phyloP scores from a whole-genome alignment of 2,888 invertebrate species.

The Napeogenes sylphis region DNA sequence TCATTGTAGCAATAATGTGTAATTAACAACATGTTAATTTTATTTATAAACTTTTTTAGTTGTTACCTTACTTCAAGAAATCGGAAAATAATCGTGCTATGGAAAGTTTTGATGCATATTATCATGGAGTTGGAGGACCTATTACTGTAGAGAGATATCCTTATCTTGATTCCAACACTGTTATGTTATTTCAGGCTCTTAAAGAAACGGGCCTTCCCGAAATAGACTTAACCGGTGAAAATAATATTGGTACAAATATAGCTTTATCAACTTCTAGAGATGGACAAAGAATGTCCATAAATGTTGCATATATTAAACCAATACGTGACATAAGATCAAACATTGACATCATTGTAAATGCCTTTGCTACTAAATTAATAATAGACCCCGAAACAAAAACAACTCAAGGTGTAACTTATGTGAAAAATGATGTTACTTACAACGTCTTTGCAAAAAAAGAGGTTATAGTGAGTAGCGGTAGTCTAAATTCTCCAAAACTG shows the following conservation, averaged over 20 bases:
- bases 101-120: constrained; percentile 68
- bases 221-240: constrained; percentile 77
- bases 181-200: constrained; percentile 77
- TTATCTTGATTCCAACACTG: constrained; percentile 77
- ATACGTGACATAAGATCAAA: constrained; percentile 76
- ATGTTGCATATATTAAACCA: constrained; percentile 81
- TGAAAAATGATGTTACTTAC: constrained; percentile 59
- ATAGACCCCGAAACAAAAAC: constrained; percentile 76
- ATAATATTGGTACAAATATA: constrained; percentile 79
- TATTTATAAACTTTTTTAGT: constrained; percentile 46
- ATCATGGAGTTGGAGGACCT: constrained; percentile 79
- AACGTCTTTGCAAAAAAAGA: constrained; percentile 76
- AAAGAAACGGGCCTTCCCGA: constrained; percentile 78
- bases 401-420: constrained; percentile 62
- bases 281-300: constrained; percentile 79
- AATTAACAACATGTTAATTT: background rate
- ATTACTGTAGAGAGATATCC: constrained; percentile 80
- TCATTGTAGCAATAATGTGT: too few species aligned
- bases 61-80: constrained; percentile 84
- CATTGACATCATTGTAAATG: constrained; percentile 69
- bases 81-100: constrained; percentile 79
- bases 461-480: constrained; percentile 78
- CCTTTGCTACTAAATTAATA: constrained; percentile 76
- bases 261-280: constrained; percentile 78
- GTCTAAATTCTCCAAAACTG: constrained; percentile 80